Base-by-base conservation (phyloP, 2,113 vertebrate genomes). In the Edolisoma coerulescens region DNA sequence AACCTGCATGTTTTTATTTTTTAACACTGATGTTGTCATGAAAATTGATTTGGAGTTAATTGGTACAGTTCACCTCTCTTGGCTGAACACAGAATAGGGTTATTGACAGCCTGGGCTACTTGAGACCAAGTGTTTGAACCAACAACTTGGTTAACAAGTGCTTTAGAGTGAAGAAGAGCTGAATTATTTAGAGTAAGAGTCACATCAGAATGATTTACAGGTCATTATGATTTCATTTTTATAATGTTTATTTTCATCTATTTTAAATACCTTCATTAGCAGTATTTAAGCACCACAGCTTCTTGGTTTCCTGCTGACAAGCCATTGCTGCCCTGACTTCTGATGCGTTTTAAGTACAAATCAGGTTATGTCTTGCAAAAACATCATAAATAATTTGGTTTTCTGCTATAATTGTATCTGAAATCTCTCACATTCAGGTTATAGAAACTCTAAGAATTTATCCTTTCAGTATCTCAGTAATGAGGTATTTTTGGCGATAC, bases 311-410 rank as follows among this genome's bases (percentile, higher is more conserved):
- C 70, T 89, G 70, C 56, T 37, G 54, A 73, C 33, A 79, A 69
- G 49, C 28, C n/a, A 26, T 4, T 82, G 37, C 75, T 90, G 71
- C 39, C 77, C 70, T 90, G 78, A 85, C 39, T 89, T 84, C 19
- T 87, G 78, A 87, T 70, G 23, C 0, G 1, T 56, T 96, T 95
- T 59, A 90, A 91, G 47, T 88, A 85, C 41, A 59, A 80, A 95
- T 85, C 67, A 85, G 82, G 75, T 82, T 89, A 50, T 39, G 23
- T 47, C 32, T 68, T 87, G 65, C 61, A 87, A 78, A 95, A 96
- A 42, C 81, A 91, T 76, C 69, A 93, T 85, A 70, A 95, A 87
- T 96, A 80, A 93, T 86, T 94, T 47, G n/a, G 8, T n/a, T 76
- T 93, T 59, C 45, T 87, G n/a, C 61, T 87, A 24, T 79, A 86